Evolutionary conservation across 1,140 invertebrate genomes (phyloP).

Genomic region (Probaryconus sp.): DNA sequence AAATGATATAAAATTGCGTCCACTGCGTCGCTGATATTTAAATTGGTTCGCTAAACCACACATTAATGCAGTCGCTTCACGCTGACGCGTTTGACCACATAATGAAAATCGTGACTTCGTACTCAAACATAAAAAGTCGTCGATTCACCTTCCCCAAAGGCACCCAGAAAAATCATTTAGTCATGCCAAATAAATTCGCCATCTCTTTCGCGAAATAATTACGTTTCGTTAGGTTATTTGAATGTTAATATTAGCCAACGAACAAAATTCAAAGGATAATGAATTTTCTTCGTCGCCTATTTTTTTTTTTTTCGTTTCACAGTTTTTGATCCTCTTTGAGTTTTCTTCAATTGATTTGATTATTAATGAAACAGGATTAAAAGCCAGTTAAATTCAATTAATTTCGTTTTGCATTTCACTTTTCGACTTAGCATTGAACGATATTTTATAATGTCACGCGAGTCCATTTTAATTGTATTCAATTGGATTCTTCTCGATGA

Average conservation of each 20-base stretch:
- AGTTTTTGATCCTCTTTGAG: too few relatives aligned
- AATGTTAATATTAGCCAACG: too few relatives aligned
- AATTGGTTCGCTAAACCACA: slow-evolving; percentile 79
- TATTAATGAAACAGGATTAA: too few relatives aligned
- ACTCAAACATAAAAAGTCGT: slow-evolving; percentile 17
- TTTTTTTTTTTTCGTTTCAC: too few relatives aligned
- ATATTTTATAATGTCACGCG: slow-evolving; percentile 52
- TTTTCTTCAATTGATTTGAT: too few relatives aligned
- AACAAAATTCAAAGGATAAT: too few relatives aligned
- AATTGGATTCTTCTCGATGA: slow-evolving; percentile 60
- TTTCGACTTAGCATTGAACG: slow-evolving; percentile 36
- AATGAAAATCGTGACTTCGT: slow-evolving; percentile 51
- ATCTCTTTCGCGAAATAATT: too few relatives aligned
- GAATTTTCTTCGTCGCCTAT: too few relatives aligned
- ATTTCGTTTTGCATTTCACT: slow-evolving; percentile 52
- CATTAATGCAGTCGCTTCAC: slow-evolving; percentile 75
- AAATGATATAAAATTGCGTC: slow-evolving; percentile 79
- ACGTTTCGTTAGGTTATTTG: too few relatives aligned
- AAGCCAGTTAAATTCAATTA: not conserved
- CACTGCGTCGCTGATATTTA: slow-evolving; percentile 78
- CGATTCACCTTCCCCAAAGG: slow-evolving; percentile 1
- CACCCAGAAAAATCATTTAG: not conserved
- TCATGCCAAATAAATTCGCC: too few relatives aligned
- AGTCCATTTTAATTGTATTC: slow-evolving; percentile 55
- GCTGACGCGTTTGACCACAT: slow-evolving; percentile 61